Conservation (phyloP, 2,888 invertebrate species). For the Spatulosminthurus flaviceps region DNA sequence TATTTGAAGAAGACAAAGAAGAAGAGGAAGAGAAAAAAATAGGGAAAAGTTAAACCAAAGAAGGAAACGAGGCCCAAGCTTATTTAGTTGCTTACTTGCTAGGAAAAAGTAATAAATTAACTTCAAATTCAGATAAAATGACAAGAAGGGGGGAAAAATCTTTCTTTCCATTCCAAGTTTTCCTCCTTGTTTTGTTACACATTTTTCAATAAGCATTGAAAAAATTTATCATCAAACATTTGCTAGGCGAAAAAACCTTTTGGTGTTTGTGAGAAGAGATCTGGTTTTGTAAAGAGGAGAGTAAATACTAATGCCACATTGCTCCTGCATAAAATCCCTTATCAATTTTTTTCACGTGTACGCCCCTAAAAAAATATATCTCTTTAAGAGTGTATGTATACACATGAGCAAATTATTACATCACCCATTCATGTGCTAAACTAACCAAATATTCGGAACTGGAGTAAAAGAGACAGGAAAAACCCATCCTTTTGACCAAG, state of each 20-base stretch:
- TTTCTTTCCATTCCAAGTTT: not conserved
- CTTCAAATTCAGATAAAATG: conserved; percentile 38
- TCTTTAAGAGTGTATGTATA: too few species aligned
- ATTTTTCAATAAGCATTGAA: conserved; percentile 24
- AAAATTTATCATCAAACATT: too few species aligned
- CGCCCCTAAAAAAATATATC: not conserved
- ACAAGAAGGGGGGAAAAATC: conserved; percentile 21
- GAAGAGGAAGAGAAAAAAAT: too few species aligned
- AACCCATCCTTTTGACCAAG: not conserved
- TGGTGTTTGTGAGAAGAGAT: too few species aligned
- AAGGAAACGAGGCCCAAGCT: conserved; percentile 38
- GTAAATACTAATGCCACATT: too few species aligned
- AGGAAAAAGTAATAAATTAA: conserved; percentile 39
- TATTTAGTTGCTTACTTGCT: too few species aligned
- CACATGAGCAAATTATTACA: not conserved
- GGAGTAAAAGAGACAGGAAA: not conserved
- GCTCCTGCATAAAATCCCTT: too few species aligned
- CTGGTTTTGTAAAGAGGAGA: too few species aligned
- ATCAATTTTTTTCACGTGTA: not conserved
- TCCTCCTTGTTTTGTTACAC: not conserved
- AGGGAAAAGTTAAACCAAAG: conserved; percentile 20
- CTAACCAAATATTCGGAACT: conserved; percentile 35
- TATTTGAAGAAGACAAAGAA: too few species aligned
- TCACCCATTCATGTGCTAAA: conserved; percentile 37
- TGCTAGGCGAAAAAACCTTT: too few species aligned